Conservation (phyloP, 2,113 vertebrate genomes). For the Pristiophorus japonicus region DNA sequence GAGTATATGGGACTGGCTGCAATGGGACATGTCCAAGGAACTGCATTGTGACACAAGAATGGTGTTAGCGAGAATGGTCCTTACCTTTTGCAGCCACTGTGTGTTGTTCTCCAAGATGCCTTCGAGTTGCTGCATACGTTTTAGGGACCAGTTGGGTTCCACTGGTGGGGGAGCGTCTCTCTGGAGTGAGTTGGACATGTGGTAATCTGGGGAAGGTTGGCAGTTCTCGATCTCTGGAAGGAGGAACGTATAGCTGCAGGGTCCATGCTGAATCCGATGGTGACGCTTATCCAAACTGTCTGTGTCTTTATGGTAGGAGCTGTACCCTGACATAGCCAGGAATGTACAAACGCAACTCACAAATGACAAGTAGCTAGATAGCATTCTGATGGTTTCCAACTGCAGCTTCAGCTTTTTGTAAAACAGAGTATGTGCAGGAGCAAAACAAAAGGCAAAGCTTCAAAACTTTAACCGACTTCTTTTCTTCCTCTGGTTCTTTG, state of each 20-base stretch:
- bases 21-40: neutral
- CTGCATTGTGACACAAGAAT: neutral
- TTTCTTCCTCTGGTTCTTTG: slow-evolving; percentile 36
- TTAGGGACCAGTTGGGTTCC: slow-evolving; percentile 56
- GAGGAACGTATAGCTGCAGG: slow-evolving; percentile 71
- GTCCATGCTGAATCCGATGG: slow-evolving; percentile 65
- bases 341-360: slow-evolving; percentile 49
- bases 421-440: neutral
- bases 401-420: neutral
- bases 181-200: slow-evolving; percentile 65
- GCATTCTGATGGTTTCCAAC: slow-evolving; percentile 8
- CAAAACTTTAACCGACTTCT: slow-evolving; percentile 41
- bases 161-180: slow-evolving; percentile 51
- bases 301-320: slow-evolving; percentile 37
- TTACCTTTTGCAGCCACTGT: slow-evolving; percentile 72
- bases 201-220: slow-evolving; percentile 48
- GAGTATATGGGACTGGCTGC: neutral
- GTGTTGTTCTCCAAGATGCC: slow-evolving; percentile 70
- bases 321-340: neutral
- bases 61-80: neutral
- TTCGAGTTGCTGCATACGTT: slow-evolving; percentile 63
- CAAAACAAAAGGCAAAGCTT: slow-evolving; percentile 19
- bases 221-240: slow-evolving; percentile 66
- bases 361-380: slow-evolving; percentile 36
- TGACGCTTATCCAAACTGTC: slow-evolving; percentile 51